Conservation (phyloP, 2,113 vertebrate species). For the Toxostoma redivivum region DNA sequence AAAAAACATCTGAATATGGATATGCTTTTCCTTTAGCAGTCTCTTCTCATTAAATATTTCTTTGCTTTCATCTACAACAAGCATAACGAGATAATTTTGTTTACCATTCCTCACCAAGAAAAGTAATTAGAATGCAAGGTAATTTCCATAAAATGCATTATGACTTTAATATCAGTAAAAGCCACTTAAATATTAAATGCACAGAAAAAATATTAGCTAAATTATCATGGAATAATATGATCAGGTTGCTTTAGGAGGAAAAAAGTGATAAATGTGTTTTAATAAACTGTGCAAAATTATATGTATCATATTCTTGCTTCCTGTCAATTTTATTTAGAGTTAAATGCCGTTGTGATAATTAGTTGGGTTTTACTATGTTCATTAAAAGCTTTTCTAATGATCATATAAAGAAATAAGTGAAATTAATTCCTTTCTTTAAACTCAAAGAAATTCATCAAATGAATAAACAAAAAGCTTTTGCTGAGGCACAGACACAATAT, state of each 20-base stretch:
- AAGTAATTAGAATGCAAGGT: conserved; percentile 67
- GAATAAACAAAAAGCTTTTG: conserved; percentile 58
- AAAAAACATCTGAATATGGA: not conserved
- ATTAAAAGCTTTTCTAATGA: conserved; percentile 81
- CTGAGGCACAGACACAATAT: not conserved
- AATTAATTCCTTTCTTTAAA: conserved; percentile 74
- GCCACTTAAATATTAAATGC: conserved; percentile 76
- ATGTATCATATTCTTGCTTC: conserved; percentile 75
- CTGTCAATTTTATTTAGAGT: conserved; percentile 94
- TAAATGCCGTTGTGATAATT: conserved; percentile 79
- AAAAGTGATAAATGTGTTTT: conserved; percentile 78
- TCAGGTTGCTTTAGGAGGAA: conserved; percentile 70
- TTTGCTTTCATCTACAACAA: conserved; percentile 9
- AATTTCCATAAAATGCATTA: conserved; percentile 74
- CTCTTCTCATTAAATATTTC: not conserved
- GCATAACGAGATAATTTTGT: not conserved
- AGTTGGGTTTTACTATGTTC: conserved; percentile 79
- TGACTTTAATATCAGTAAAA: conserved; percentile 76
- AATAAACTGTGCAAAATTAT: conserved; percentile 83
- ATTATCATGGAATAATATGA: conserved; percentile 77
- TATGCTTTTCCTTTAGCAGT: not conserved
- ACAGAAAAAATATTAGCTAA: conserved; percentile 76
- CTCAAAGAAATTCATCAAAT: conserved; percentile 48
- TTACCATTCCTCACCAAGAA: conserved; percentile 43
- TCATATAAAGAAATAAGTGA: conserved; percentile 67